These are phyloP conservation scores for Spodoptera exigua DNA, from an alignment of 2,888 invertebrate species.

Conservation along the genomic window DNA sequence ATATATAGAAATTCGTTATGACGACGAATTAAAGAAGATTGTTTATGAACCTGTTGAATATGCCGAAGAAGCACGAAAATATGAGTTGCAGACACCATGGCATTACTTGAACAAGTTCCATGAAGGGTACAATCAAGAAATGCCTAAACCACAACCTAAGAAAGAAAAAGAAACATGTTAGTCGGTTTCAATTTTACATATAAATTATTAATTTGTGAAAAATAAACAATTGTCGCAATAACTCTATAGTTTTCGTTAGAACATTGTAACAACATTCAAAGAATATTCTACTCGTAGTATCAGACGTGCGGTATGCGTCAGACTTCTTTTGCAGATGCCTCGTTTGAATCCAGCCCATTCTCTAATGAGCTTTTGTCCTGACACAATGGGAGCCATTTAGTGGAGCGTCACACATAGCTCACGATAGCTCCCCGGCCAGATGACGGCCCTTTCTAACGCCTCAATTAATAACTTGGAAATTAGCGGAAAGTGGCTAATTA, in stretches of 20 bases:
- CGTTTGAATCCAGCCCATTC: slow-evolving; percentile 60
- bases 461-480: slow-evolving; percentile 87
- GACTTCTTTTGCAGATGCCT: slow-evolving; percentile 23
- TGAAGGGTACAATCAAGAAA: slow-evolving; percentile 69
- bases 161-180: slow-evolving; percentile 43
- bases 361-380: slow-evolving; percentile 70
- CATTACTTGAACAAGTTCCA: slow-evolving; percentile 79
- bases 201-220: background rate
- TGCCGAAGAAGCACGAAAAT: slow-evolving; percentile 77
- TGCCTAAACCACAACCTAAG: slow-evolving; percentile 45
- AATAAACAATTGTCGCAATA: slow-evolving; percentile 1
- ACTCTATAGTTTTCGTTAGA: background rate
- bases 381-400: slow-evolving; percentile 63
- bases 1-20: slow-evolving; percentile 82
- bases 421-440: slow-evolving; percentile 70
- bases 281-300: slow-evolving; percentile 3
- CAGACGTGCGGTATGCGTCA: slow-evolving; percentile 4
- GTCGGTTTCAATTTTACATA: background rate
- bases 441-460: slow-evolving; percentile 81
- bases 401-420: slow-evolving; percentile 54
- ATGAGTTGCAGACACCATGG: slow-evolving; percentile 79
- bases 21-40: slow-evolving; percentile 82
- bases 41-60: slow-evolving; percentile 83
- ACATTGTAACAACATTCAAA: background rate
- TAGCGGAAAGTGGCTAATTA: slow-evolving; percentile 84